Evolutionary conservation across 2,888 invertebrate species (phyloP).

Genomic region (Ectemnius lituratus): DNA sequence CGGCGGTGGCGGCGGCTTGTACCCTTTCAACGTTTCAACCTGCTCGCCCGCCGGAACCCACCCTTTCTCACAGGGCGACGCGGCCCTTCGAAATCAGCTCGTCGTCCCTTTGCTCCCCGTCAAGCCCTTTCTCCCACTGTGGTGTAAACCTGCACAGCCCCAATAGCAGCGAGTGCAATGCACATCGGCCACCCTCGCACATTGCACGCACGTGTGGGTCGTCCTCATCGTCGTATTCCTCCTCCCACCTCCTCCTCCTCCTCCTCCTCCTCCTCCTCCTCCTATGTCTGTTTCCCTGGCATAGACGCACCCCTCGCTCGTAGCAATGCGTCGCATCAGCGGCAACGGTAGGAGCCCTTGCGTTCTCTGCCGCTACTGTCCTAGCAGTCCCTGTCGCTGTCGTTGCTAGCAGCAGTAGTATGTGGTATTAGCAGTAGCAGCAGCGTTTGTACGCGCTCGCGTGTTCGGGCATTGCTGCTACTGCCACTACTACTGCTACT

Average conservation of each 20-base stretch:
- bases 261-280: background rate
- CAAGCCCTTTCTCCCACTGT: constrained; percentile 48
- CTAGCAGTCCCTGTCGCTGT: constrained; percentile 18
- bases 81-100: constrained; percentile 55
- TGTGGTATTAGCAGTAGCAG: background rate
- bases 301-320: constrained; percentile 53
- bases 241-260: constrained; percentile 23
- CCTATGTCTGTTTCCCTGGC: background rate
- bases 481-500: constrained; percentile 6
- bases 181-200: constrained; percentile 49
- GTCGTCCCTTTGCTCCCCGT: constrained; percentile 48
- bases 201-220: constrained; percentile 51
- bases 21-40: no score
- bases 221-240: constrained; percentile 40
- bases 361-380: background rate
- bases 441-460: background rate
- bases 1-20: no score
- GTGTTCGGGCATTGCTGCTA: background rate
- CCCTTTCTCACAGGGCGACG: constrained; percentile 48
- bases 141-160: constrained; percentile 33
- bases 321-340: constrained; percentile 30
- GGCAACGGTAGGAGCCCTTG: background rate
- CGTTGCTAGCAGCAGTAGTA: constrained; percentile 30
- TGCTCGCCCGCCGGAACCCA: constrained; percentile 14
- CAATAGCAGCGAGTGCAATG: constrained; percentile 25